These are phyloP conservation scores for Alligator mississippiensis DNA, from an alignment of 2,113 vertebrate species.

Conservation along the genomic window DNA sequence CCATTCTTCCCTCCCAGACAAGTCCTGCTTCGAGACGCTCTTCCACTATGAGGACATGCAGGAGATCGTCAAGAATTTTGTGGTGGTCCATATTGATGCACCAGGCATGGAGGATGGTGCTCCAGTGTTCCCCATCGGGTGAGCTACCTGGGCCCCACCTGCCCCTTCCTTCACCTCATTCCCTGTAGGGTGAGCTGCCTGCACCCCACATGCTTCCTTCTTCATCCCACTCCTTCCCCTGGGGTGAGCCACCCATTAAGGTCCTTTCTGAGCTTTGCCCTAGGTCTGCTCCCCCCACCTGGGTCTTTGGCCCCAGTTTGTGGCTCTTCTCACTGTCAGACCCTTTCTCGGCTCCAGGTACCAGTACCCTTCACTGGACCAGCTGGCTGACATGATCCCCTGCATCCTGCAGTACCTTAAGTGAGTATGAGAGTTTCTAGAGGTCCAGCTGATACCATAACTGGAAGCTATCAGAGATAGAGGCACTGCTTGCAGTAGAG, in stretches of 20 bases:
- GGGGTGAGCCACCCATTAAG: too few species aligned
- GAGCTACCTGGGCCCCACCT: not conserved
- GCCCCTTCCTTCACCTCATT: not conserved
- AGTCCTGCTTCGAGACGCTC: slow-evolving; percentile 90
- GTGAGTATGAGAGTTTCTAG: slow-evolving; percentile 74
- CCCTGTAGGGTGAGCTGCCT: not conserved
- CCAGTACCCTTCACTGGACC: slow-evolving; percentile 91
- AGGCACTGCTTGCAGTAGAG: too few species aligned
- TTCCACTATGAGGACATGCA: slow-evolving; percentile 93
- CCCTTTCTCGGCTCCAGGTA: slow-evolving; percentile 75
- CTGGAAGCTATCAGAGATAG: too few species aligned
- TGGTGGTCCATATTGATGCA: slow-evolving; percentile 88
- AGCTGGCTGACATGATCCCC: slow-evolving; percentile 91
- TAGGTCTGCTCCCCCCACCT: too few species aligned
- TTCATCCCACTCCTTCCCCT: too few species aligned
- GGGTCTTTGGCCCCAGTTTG: too few species aligned
- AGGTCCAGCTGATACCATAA: too few species aligned
- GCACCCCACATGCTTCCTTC: not conserved
- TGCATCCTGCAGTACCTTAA: slow-evolving; percentile 90
- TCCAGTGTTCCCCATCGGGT: slow-evolving; percentile 82
- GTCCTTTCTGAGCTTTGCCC: too few species aligned
- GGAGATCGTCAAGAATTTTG: slow-evolving; percentile 94
- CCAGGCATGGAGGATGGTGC: slow-evolving; percentile 91
- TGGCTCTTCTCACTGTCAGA: not conserved
- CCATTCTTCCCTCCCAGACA: slow-evolving; percentile 75